Percentiles rank a stretch among this genome's conserved stretches.
phyloP scores from a whole-genome alignment of 2,797 vertebrate species.

The Bucorvus abyssinicus region DNA sequence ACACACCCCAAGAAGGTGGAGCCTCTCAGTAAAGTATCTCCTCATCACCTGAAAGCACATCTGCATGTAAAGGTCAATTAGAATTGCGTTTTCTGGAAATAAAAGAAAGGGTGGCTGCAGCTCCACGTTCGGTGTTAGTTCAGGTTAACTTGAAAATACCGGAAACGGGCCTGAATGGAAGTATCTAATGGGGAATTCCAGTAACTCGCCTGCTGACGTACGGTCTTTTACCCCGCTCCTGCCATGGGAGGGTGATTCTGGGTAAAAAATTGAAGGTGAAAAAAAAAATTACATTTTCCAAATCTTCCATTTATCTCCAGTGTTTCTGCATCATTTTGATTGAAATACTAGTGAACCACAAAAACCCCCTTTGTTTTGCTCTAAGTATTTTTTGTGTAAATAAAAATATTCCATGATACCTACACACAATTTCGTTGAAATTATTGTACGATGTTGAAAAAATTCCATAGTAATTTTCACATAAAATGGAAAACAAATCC shows the following conservation, averaged over 20 bases:
- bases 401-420: background rate
- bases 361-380: background rate
- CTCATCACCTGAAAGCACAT: background rate
- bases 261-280: background rate
- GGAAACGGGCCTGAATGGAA: background rate
- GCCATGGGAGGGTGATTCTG: fast-evolving
- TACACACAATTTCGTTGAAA: background rate
- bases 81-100: background rate
- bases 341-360: background rate
- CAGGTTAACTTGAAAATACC: background rate
- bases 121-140: background rate
- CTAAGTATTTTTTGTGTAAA: background rate
- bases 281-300: background rate
- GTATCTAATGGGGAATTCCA: background rate
- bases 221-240: background rate
- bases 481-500: background rate
- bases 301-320: background rate
- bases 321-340: background rate
- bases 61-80: background rate
- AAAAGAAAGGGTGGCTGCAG: background rate
- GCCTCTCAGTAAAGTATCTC: background rate
- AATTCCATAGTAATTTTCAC: background rate
- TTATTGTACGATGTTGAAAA: background rate
- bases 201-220: background rate
- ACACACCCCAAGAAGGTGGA: background rate